These are phyloP conservation scores for Atethmia centrago DNA, from an alignment of 2,888 invertebrate genomes.

Conservation along the genomic window DNA sequence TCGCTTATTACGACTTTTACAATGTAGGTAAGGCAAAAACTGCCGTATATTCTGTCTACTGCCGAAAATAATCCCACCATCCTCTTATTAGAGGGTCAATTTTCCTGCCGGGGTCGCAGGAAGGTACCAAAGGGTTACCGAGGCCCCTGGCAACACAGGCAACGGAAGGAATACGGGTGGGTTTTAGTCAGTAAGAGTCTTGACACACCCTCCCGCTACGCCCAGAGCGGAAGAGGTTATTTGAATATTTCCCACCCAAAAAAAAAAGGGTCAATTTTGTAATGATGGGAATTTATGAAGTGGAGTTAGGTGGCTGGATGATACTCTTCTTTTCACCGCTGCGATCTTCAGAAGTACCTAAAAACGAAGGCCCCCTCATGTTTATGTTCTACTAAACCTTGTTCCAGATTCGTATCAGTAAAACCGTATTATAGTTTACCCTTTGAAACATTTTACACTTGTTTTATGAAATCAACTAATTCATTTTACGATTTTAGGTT, in stretches of 20 bases:
- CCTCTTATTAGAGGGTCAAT: not conserved
- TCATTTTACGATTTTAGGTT: conserved; percentile 72
- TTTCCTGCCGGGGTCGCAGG: no score
- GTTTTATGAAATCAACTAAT: conserved; percentile 31
- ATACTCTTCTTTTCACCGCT: not conserved
- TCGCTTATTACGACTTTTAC: not conserved
- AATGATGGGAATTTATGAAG: not conserved
- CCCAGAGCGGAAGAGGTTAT: no score
- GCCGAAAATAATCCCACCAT: not conserved
- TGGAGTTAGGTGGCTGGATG: no score
- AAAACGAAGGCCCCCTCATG: not conserved
- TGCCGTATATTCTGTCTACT: not conserved
- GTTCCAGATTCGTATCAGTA: conserved; percentile 23
- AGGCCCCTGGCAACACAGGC: no score
- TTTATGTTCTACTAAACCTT: conserved; percentile 22
- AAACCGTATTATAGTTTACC: conserved; percentile 14
- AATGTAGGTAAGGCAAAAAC: not conserved
- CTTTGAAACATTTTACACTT: conserved; percentile 21
- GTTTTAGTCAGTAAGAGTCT: no score
- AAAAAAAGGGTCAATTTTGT: not conserved
- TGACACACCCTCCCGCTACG: no score
- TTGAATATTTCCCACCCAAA: no score
- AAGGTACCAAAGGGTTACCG: no score
- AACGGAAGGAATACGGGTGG: no score
- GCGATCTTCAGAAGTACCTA: not conserved